phyloP scores from a whole-genome alignment of 2,888 invertebrate species.

The Empis livida region DNA sequence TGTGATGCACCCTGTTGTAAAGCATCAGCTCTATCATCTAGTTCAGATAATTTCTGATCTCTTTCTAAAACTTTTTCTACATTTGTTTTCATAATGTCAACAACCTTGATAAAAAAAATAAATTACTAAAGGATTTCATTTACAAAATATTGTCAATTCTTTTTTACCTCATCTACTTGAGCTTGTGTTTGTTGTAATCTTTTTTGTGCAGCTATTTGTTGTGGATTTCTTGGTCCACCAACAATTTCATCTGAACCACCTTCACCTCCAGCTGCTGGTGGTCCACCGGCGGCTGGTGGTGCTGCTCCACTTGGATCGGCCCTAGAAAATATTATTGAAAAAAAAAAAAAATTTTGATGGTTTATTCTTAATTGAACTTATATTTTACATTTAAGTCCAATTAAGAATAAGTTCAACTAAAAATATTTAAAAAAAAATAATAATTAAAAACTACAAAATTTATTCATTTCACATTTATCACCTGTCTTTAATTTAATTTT shows the following conservation, averaged over 20 bases:
- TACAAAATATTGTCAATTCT: too few relatives aligned
- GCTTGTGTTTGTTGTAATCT: conserved; percentile 75
- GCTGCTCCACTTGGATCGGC: conserved; percentile 26
- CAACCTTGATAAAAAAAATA: conserved; percentile 45
- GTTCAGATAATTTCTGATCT: conserved; percentile 87
- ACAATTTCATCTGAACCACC: conserved; percentile 66
- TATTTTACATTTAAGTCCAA: too few relatives aligned
- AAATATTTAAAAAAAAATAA: too few relatives aligned
- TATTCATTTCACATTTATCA: too few relatives aligned
- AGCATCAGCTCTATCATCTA: conserved; percentile 92
- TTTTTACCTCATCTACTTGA: conserved; percentile 63
- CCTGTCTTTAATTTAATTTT: too few relatives aligned
- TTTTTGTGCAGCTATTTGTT: conserved; percentile 71
- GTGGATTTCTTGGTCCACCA: conserved; percentile 74
- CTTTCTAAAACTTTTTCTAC: conserved; percentile 93
- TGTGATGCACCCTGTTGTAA: conserved; percentile 89
- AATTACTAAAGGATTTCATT: conserved; percentile 1
- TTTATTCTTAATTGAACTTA: too few relatives aligned
- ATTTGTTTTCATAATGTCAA: conserved; percentile 90
- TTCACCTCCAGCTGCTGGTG: conserved; percentile 44
- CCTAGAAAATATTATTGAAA: neutral
- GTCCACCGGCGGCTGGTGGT: conserved; percentile 39
- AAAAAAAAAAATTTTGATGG: neutral
- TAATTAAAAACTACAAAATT: too few relatives aligned
- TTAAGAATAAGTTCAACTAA: too few relatives aligned